Evolutionary conservation across 2,888 invertebrate genomes (phyloP).

Genomic region (Mythimna albipuncta): DNA sequence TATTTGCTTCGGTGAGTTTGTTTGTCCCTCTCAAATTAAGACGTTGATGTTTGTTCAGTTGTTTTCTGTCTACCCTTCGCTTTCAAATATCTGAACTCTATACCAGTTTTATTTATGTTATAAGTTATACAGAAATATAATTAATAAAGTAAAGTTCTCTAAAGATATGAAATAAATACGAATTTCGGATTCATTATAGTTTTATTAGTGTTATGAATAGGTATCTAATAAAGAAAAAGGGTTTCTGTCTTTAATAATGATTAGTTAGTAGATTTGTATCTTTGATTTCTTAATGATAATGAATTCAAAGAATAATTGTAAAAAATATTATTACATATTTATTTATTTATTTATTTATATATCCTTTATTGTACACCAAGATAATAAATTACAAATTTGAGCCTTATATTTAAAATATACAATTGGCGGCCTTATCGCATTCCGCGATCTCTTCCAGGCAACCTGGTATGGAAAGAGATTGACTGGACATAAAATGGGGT

Average conservation of each 20-base stretch:
- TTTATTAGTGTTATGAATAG: not conserved
- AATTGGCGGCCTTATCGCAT: too few relatives aligned
- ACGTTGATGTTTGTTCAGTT: slow-evolving; percentile 43
- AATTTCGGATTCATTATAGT: not conserved
- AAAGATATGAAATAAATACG: not conserved
- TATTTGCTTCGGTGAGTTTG: slow-evolving; percentile 52
- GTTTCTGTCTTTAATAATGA: not conserved
- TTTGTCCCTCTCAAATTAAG: slow-evolving; percentile 48
- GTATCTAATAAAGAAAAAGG: not conserved
- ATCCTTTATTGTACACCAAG: too few relatives aligned
- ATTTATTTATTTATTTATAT: too few relatives aligned
- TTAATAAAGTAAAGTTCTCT: not conserved
- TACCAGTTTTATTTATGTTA: not conserved
- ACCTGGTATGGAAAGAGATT: too few relatives aligned
- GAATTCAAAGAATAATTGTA: not conserved
- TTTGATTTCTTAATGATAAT: not conserved
- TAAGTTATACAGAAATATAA: not conserved
- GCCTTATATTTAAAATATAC: too few relatives aligned
- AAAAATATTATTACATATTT: too few relatives aligned
- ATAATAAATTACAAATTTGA: too few relatives aligned
- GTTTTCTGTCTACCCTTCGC: slow-evolving; percentile 12
- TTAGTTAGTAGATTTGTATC: not conserved
- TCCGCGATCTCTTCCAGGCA: too few relatives aligned
- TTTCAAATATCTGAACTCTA: not conserved
- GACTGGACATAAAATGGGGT: too few relatives aligned